Evolutionary conservation across 2,888 invertebrate species (phyloP).

Genomic region (Chydorus sphaericus): DNA sequence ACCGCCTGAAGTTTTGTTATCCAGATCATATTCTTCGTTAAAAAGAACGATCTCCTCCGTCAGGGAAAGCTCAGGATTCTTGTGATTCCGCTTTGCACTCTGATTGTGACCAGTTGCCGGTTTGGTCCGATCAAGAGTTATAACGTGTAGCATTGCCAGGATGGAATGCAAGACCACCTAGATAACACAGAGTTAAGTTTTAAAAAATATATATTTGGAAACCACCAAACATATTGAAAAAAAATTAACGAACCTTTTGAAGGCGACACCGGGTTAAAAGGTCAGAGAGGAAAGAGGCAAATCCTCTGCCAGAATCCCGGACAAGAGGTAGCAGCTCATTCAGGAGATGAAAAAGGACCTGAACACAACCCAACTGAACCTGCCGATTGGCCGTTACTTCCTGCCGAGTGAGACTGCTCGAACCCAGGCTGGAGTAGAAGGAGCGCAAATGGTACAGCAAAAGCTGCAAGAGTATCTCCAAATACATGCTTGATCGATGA

Average conservation of each 20-base stretch:
- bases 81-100: not conserved
- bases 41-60: constrained; percentile 59
- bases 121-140: not conserved
- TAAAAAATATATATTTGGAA: not conserved
- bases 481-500: constrained; percentile 60
- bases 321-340: constrained; percentile 56
- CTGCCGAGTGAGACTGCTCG: constrained; percentile 45
- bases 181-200: not conserved
- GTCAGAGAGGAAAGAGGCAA: constrained; percentile 61
- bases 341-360: constrained; percentile 53
- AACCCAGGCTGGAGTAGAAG: constrained; percentile 56
- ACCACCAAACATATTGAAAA: not conserved
- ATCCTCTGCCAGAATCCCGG: constrained; percentile 56
- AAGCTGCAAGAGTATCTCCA: constrained; percentile 57
- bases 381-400: constrained; percentile 59
- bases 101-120: too few species aligned
- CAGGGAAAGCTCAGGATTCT: constrained; percentile 34
- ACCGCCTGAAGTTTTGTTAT: constrained; percentile 27
- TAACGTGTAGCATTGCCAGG: constrained; percentile 1
- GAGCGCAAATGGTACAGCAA: constrained; percentile 67
- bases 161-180: constrained; percentile 52
- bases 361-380: constrained; percentile 59
- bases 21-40: constrained; percentile 46
- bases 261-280: constrained; percentile 57
- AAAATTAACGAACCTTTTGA: constrained; percentile 42